Evolutionary conservation across 2,888 invertebrate genomes (phyloP).

Genomic region (Aromia moschata): DNA sequence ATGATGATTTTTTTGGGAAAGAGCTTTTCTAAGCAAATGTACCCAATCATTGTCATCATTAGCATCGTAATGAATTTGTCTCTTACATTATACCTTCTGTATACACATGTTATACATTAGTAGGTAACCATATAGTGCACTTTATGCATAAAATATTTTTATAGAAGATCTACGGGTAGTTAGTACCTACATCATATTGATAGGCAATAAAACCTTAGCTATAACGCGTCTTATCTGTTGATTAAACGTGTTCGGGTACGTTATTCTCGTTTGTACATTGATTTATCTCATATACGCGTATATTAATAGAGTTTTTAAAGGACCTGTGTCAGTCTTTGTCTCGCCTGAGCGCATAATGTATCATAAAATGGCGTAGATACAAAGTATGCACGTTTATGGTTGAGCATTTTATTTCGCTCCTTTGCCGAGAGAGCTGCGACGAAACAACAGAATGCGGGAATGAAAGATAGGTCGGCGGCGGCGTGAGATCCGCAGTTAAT

Average conservation of each 20-base stretch:
- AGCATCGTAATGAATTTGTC: too few relatives aligned
- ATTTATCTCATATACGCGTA: slow-evolving; percentile 18
- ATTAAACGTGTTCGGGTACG: slow-evolving; percentile 4
- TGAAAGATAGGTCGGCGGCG: slow-evolving; percentile 24
- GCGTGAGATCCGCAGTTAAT: slow-evolving; percentile 29
- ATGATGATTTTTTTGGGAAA: too few relatives aligned
- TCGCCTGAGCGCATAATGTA: slow-evolving; percentile 7
- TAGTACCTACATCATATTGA: too few relatives aligned
- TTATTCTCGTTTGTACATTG: slow-evolving; percentile 9
- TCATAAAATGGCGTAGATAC: slow-evolving; percentile 20
- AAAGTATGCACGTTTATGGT: slow-evolving; percentile 25
- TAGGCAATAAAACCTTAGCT: background rate
- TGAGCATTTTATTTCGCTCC: slow-evolving; percentile 23
- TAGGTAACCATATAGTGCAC: too few relatives aligned
- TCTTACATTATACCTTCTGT: too few relatives aligned
- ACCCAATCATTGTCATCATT: too few relatives aligned
- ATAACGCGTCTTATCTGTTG: too few relatives aligned
- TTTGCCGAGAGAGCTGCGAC: slow-evolving; percentile 20
- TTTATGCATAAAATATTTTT: too few relatives aligned
- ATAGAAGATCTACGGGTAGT: too few relatives aligned
- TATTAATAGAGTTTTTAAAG: slow-evolving; percentile 11
- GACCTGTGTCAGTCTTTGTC: slow-evolving; percentile 8
- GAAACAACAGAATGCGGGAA: slow-evolving; percentile 24
- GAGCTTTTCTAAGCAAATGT: too few relatives aligned
- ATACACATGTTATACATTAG: too few relatives aligned